Base-by-base conservation (phyloP, 2,888 invertebrate species). In the Congeria kusceri region DNA sequence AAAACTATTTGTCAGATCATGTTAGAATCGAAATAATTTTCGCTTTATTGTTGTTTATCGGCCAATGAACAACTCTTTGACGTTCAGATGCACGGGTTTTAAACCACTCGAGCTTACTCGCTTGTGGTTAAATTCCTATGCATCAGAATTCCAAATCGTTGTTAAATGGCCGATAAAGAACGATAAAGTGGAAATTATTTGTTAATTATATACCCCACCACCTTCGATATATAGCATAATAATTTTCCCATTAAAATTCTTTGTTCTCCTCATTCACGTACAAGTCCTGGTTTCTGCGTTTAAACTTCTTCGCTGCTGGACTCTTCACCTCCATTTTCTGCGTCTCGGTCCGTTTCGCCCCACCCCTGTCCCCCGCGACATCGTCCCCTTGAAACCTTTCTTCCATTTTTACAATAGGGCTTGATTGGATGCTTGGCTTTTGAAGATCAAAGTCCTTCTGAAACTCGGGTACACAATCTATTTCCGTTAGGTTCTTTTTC, bases 251-350 rank as follows among this genome's bases (percentile, higher is more conserved):
- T 59, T 29, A 59, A 9, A 53, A 65, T 47, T 67, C 78, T 18
- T 56, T 44, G n/a, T 20, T 61, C 25, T 47, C 29, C 5, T 68
- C 64, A 18, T 63, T 67, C 23, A 75, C 65, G 67, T 87, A 87
- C 57, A 87, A 59, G 15, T 84, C 82, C 32, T 81, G 83, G 74
- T 87, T 87, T 69, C 87, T 63, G 13, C 87, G 64, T 23, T 80
- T 76, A 23, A 87, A 83, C 61, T 80, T 85, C 68, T 87, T 87
- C 25, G 79, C 76, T 18, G 80, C 83, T 11, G 87, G 87, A 72
- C 84, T 84, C 46, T 83, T 77, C 15, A 66, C 76, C 57, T 69
- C 68, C 44, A 67, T 80, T 61, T 73, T 70, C 39, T 73, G 68
- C 1, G 49, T 75, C 32, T 84, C 86, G 20, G 57, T 68, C 68